Conservation (phyloP, 2,888 invertebrate species). For the Marasmarcha lunaedactyla region DNA sequence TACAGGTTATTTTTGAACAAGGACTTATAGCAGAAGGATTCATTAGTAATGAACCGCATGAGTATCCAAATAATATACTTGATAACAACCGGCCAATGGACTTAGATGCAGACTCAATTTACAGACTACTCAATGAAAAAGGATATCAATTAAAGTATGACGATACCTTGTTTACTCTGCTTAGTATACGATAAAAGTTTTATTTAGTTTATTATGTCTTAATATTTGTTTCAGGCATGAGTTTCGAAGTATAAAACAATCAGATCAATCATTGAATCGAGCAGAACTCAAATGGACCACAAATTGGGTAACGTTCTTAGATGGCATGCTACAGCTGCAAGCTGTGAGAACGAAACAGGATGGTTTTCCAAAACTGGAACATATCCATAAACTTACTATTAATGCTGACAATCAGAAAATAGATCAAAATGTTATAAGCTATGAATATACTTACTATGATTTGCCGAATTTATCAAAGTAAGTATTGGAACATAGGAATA, state of each 20-base stretch:
- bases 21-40: conserved; percentile 14
- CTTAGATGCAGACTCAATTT: conserved; percentile 19
- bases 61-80: conserved; percentile 3
- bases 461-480: too few relatives aligned
- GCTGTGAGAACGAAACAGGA: not conserved
- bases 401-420: not conserved
- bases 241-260: conserved; percentile 3
- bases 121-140: conserved; percentile 20
- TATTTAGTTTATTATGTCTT: too few relatives aligned
- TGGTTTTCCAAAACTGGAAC: not conserved
- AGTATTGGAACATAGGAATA: too few relatives aligned
- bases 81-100: not conserved
- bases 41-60: not conserved
- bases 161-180: too few relatives aligned
- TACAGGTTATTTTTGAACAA: conserved; percentile 12
- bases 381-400: not conserved
- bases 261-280: conserved; percentile 3
- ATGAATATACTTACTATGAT: too few relatives aligned
- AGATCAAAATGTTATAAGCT: too few relatives aligned
- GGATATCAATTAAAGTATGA: conserved; percentile 23
- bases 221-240: conserved; percentile 2
- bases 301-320: conserved; percentile 8
- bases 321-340: conserved; percentile 5
- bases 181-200: too few relatives aligned
- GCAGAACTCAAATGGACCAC: conserved; percentile 3